These are phyloP conservation scores for Hybos culiciformis DNA, from an alignment of 2,888 invertebrate genomes.

Conservation along the genomic window DNA sequence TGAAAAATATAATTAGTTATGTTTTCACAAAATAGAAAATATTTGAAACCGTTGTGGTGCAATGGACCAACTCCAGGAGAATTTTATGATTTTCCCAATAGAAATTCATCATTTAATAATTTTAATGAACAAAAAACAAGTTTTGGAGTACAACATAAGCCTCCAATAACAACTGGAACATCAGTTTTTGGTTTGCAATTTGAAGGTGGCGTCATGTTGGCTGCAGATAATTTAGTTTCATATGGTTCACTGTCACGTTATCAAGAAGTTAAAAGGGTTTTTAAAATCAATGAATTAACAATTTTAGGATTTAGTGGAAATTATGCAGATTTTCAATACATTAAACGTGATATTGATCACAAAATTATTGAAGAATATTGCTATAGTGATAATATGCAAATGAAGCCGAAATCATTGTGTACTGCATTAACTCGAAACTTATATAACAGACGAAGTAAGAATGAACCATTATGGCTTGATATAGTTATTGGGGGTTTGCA, in stretches of 20 bases:
- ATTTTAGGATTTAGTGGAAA: constrained; percentile 88
- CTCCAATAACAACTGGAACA: constrained; percentile 81
- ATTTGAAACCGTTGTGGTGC: no score
- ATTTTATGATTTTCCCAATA: constrained; percentile 64
- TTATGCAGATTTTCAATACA: constrained; percentile 91
- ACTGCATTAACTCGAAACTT: constrained; percentile 91
- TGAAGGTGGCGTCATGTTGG: constrained; percentile 77
- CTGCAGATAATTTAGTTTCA: constrained; percentile 85
- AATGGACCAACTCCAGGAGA: constrained; percentile 67
- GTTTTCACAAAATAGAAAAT: no score
- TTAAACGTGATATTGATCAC: constrained; percentile 31
- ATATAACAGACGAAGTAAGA: constrained; percentile 80
- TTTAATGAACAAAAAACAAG: no score
- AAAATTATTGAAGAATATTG: constrained; percentile 78
- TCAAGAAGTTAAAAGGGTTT: constrained; percentile 67
- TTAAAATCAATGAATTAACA: constrained; percentile 79
- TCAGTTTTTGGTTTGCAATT: constrained; percentile 81
- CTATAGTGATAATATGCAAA: constrained; percentile 70
- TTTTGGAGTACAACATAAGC: no score
- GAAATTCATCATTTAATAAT: no score
- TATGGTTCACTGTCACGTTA: constrained; percentile 89
- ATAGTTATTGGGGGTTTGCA: constrained; percentile 87
- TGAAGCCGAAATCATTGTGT: constrained; percentile 83
- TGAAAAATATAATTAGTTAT: no score
- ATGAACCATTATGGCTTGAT: constrained; percentile 94